Percentiles rank a stretch among this genome's conserved stretches.
Evolutionary conservation across 2,113 vertebrate species (phyloP).

Genomic region (Alethe castanea): DNA sequence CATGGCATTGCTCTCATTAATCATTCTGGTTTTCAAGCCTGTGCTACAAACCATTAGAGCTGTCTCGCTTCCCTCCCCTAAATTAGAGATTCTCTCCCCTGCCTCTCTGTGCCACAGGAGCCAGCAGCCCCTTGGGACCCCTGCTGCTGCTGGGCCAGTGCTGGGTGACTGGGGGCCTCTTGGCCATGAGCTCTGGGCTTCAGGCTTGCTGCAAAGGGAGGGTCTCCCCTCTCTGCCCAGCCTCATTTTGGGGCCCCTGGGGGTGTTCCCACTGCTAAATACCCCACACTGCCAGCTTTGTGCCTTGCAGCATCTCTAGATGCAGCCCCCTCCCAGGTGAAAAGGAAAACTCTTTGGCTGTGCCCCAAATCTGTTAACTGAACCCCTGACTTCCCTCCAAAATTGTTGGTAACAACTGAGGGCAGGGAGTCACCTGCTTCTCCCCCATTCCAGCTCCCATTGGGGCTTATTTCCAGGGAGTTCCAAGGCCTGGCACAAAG

Average conservation of each 20-base stretch:
- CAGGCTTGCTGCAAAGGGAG: neutral
- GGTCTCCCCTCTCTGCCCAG: neutral
- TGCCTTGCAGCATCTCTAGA: neutral
- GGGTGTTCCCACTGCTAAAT: neutral
- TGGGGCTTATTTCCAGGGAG: neutral
- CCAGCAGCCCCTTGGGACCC: neutral
- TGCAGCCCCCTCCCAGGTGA: neutral
- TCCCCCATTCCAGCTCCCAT: accelerated
- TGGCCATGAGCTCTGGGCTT: neutral
- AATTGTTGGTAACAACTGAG: neutral
- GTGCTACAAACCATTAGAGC: neutral
- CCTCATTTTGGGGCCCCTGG: neutral
- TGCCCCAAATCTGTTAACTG: neutral
- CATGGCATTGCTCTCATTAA: slow-evolving; percentile 28
- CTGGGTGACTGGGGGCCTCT: neutral
- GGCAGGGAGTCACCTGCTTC: neutral
- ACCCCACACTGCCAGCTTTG: neutral
- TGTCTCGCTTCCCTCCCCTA: accelerated
- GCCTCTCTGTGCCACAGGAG: neutral
- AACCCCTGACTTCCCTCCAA: neutral
- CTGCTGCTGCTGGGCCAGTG: neutral
- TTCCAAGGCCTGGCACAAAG: neutral
- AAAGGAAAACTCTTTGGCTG: neutral
- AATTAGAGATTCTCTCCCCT: neutral
- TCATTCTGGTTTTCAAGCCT: neutral